Evolutionary conservation across 2,113 vertebrate species (phyloP).

Genomic region (Ochotona princeps): DNA sequence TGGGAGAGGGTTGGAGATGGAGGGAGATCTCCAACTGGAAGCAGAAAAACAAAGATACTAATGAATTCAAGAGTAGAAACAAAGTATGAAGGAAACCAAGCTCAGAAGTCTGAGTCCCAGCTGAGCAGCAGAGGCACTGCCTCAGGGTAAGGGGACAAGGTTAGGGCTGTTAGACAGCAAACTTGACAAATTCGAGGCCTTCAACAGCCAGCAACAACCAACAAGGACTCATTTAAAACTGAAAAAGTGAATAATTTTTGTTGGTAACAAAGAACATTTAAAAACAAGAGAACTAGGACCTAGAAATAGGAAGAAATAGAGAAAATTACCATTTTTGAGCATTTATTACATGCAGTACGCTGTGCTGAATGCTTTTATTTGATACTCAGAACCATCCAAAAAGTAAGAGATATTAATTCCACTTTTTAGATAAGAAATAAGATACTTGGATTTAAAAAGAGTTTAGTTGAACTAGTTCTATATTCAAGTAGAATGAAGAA

Average conservation of each 20-base stretch:
- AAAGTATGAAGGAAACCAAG: not conserved
- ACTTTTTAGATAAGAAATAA: constrained; percentile 35
- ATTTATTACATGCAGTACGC: not conserved
- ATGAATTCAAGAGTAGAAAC: not conserved
- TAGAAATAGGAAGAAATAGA: constrained; percentile 25
- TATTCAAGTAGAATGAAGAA: not conserved
- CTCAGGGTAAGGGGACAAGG: not conserved
- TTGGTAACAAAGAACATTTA: not conserved
- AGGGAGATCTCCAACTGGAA: not conserved
- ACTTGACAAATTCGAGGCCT: not conserved
- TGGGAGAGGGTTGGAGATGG: not conserved
- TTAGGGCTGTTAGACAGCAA: not conserved
- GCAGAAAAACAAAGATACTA: not conserved
- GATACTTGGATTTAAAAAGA: not conserved
- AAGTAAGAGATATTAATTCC: not conserved
- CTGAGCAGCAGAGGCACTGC: not conserved
- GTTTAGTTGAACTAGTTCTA: not conserved
- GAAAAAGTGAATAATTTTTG: not conserved
- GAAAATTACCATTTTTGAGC: constrained; percentile 20
- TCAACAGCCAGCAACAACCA: not conserved
- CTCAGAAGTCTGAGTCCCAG: not conserved
- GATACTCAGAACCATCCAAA: constrained; percentile 20
- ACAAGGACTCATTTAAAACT: not conserved
- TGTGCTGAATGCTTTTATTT: not conserved
- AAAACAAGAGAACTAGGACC: not conserved